These are phyloP conservation scores for Sternarchorhynchus goeldii DNA, from an alignment of 2,797 vertebrate genomes.

Conservation along the genomic window DNA sequence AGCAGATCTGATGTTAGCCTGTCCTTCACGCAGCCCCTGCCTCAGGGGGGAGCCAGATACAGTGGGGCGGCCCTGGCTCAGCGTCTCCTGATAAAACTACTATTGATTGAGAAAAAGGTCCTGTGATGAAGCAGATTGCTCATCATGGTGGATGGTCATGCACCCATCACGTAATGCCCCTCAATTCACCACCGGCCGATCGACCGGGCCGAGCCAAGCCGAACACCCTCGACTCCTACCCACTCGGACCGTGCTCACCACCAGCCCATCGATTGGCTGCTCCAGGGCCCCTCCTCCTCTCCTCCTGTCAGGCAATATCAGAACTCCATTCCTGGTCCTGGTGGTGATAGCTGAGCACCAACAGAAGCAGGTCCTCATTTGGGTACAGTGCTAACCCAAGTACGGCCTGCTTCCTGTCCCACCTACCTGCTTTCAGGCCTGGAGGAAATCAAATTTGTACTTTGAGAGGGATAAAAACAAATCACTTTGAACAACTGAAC, in stretches of 20 bases:
- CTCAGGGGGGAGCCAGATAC: slow-evolving; percentile 42
- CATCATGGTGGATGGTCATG: slow-evolving; percentile 79
- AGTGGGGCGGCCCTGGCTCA: slow-evolving; percentile 29
- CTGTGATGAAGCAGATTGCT: slow-evolving; percentile 80
- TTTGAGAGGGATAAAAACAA: slow-evolving; percentile 57
- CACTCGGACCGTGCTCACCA: slow-evolving; percentile 69
- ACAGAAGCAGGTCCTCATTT: slow-evolving; percentile 47
- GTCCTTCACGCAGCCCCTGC: slow-evolving; percentile 38
- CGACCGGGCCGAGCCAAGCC: slow-evolving; percentile 61
- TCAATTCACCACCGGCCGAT: slow-evolving; percentile 71
- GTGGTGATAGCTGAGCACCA: slow-evolving; percentile 38
- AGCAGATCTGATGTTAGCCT: slow-evolving; percentile 46
- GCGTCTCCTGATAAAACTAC: slow-evolving; percentile 67
- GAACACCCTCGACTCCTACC: slow-evolving; percentile 51
- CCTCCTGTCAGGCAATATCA: slow-evolving; percentile 53
- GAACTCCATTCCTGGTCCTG: slow-evolving; percentile 59
- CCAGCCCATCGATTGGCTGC: slow-evolving; percentile 68
- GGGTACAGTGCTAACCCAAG: slow-evolving; percentile 50
- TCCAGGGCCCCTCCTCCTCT: slow-evolving; percentile 58
- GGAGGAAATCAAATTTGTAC: slow-evolving; percentile 58
- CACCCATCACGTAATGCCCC: slow-evolving; percentile 72
- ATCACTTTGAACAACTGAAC: slow-evolving; percentile 51
- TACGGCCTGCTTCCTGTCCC: slow-evolving; percentile 4
- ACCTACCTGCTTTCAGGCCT: slow-evolving; percentile 47
- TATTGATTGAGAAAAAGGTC: slow-evolving; percentile 79